A percentile compares a stretch with the other conserved stretches of the same genome.
Evolutionary conservation across 2,113 vertebrate species (phyloP).

Genomic region (Pelmatolapia mariae): DNA sequence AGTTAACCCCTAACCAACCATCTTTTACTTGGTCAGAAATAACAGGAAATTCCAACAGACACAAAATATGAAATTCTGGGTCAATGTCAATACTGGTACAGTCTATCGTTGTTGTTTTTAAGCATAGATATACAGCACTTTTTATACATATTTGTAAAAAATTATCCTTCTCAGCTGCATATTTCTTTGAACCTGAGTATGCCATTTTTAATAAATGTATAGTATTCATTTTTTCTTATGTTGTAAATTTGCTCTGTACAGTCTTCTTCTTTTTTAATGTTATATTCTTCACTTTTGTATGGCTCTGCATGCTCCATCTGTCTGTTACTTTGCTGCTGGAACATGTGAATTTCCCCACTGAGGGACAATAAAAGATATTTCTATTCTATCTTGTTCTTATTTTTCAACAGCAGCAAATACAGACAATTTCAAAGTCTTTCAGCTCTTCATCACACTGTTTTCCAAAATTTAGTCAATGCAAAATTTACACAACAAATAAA

Average conservation of each 20-base stretch:
- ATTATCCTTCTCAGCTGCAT: neutral
- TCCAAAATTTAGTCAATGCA: neutral
- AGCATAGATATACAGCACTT: neutral
- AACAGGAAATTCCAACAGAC: neutral
- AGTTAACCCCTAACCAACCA: neutral
- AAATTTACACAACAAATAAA: neutral
- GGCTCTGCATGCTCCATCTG: neutral
- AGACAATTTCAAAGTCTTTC: neutral
- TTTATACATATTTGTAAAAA: neutral
- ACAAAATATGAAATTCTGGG: neutral
- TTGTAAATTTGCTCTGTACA: neutral
- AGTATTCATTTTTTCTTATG: neutral
- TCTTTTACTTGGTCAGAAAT: neutral
- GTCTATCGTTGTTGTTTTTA: neutral
- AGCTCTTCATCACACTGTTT: neutral
- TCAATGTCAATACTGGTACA: neutral
- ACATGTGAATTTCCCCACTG: neutral
- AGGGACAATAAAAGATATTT: neutral
- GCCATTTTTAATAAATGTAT: neutral
- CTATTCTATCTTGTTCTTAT: neutral
- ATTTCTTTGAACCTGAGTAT: neutral
- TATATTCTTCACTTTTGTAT: neutral
- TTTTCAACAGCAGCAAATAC: neutral
- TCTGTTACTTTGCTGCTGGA: neutral
- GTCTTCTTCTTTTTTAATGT: neutral